Evolutionary conservation across 2,888 invertebrate genomes (phyloP).

Genomic region (Scaptomyza cyrtandrae): DNA sequence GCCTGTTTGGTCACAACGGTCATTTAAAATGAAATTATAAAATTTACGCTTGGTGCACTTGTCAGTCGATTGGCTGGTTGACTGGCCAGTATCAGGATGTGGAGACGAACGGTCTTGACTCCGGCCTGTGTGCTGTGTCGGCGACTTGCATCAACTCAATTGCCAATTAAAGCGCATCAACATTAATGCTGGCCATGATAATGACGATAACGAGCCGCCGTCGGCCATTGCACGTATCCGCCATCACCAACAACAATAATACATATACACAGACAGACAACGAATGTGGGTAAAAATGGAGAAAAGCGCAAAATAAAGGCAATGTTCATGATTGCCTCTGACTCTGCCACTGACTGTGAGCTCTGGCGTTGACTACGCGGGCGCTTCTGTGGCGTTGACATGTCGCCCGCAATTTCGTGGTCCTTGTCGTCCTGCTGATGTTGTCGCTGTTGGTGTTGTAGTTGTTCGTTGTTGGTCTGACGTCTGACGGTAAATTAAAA

Average conservation of each 20-base stretch:
- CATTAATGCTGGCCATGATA: slow-evolving; percentile 70
- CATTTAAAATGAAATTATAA: slow-evolving; percentile 69
- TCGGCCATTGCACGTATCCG: slow-evolving; percentile 68
- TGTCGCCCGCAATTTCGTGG: slow-evolving; percentile 69
- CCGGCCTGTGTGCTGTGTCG: slow-evolving; percentile 26
- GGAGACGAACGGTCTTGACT: slow-evolving; percentile 14
- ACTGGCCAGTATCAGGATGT: not conserved
- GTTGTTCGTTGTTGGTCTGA: slow-evolving; percentile 43
- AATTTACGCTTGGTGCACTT: slow-evolving; percentile 53
- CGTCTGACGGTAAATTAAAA: slow-evolving; percentile 79
- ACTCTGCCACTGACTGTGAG: slow-evolving; percentile 7
- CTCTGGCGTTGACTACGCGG: slow-evolving; percentile 32
- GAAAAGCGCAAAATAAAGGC: slow-evolving; percentile 9
- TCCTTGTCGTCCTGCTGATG: slow-evolving; percentile 48
- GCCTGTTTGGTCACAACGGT: slow-evolving; percentile 29
- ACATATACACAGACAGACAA: slow-evolving; percentile 16
- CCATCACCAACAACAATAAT: slow-evolving; percentile 49
- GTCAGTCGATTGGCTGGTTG: slow-evolving; percentile 37
- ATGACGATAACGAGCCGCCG: slow-evolving; percentile 76
- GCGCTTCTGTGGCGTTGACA: slow-evolving; percentile 62
- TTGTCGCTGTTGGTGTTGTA: slow-evolving; percentile 19
- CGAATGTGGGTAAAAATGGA: not conserved
- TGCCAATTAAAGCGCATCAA: slow-evolving; percentile 74
- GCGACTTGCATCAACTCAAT: slow-evolving; percentile 63
- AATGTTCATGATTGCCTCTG: slow-evolving; percentile 50